phyloP scores from a whole-genome alignment of 2,888 invertebrate species.

The Osedax frankpressi region DNA sequence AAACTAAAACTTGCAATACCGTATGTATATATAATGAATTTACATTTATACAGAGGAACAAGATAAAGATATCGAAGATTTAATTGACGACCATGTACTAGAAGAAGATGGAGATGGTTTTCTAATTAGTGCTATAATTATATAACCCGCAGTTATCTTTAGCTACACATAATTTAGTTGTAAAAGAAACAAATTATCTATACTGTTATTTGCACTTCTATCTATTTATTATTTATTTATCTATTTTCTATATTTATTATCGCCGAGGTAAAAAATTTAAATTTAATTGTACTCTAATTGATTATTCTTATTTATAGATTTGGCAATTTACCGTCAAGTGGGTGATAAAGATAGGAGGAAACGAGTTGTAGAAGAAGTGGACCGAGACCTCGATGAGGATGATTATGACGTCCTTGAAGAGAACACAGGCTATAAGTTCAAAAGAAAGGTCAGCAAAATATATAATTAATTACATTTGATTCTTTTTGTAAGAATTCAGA shows the following conservation, averaged over 20 bases:
- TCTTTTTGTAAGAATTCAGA: not conserved
- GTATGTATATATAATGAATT: not conserved
- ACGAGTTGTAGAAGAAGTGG: constrained; percentile 18
- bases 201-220: not conserved
- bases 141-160: constrained; percentile 35
- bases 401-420: constrained; percentile 95
- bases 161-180: too few relatives aligned
- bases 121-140: constrained; percentile 31
- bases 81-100: constrained; percentile 28
- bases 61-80: constrained; percentile 26
- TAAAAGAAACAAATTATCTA: too few relatives aligned
- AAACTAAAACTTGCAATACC: not conserved
- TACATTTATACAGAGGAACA: constrained; percentile 17
- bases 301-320: too few relatives aligned
- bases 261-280: too few relatives aligned
- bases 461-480: not conserved
- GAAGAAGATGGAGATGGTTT: constrained; percentile 26
- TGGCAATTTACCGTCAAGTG: not conserved
- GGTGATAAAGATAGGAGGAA: not conserved
- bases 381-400: constrained; percentile 82
- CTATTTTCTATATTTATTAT: too few relatives aligned
- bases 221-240: not conserved
- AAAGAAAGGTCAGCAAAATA: constrained; percentile 33
- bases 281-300: too few relatives aligned
- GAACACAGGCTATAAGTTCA: constrained; percentile 85